These are phyloP conservation scores for Columbina picui DNA, from an alignment of 2,113 vertebrate genomes.

Conservation along the genomic window DNA sequence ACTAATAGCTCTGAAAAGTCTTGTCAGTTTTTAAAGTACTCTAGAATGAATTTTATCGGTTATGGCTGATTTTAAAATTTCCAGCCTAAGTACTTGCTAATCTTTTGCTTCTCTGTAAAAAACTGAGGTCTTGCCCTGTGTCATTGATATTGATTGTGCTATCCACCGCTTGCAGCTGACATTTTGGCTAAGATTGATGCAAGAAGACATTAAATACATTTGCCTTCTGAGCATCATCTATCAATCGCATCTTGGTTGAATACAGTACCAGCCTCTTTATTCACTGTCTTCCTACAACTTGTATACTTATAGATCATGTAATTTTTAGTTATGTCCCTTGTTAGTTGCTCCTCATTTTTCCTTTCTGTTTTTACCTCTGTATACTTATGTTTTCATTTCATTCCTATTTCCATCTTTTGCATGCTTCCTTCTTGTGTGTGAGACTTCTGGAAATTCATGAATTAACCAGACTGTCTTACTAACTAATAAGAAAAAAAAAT, in stretches of 20 bases:
- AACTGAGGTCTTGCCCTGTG: conserved; percentile 17
- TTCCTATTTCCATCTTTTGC: not conserved
- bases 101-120: conserved; percentile 21
- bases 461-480: not conserved
- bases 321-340: not conserved
- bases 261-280: not conserved
- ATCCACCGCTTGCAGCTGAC: not conserved
- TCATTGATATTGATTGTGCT: conserved; percentile 42
- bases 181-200: conserved; percentile 38
- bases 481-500: not conserved
- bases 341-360: not conserved
- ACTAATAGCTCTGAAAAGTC: conserved; percentile 27
- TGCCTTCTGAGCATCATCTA: conserved; percentile 22
- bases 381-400: not conserved
- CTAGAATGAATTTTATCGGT: not conserved
- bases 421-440: not conserved
- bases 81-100: not conserved
- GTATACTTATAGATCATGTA: not conserved
- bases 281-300: not conserved
- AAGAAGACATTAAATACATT: conserved; percentile 37
- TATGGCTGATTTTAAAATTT: not conserved
- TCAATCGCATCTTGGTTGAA: not conserved
- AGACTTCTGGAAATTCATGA: not conserved
- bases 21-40: conserved; percentile 10
- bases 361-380: not conserved